These are phyloP conservation scores for Elymnias hypermnestra DNA, from an alignment of 1,140 invertebrate species.

Conservation along the genomic window DNA sequence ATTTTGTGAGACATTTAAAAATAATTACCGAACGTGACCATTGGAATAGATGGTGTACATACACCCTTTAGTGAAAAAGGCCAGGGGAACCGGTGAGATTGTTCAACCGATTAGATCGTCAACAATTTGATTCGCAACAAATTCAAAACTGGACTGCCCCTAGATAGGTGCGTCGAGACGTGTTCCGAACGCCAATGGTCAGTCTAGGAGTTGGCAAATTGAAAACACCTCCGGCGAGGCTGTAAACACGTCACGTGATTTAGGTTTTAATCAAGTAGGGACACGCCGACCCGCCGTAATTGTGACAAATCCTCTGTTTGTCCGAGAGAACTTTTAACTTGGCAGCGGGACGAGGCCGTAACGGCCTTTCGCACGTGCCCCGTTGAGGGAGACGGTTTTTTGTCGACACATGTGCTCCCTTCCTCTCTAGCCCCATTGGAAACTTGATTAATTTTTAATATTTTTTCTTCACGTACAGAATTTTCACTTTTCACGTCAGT, in stretches of 20 bases:
- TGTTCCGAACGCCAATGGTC: slow-evolving; percentile 67
- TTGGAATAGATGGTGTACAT: slow-evolving; percentile 19
- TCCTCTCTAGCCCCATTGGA: slow-evolving; percentile 27
- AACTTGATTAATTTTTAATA: slow-evolving; percentile 75
- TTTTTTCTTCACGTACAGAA: slow-evolving; percentile 74
- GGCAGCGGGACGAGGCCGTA: slow-evolving; percentile 49
- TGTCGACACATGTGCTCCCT: slow-evolving; percentile 68
- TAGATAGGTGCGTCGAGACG: slow-evolving; percentile 61
- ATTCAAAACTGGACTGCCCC: slow-evolving; percentile 63
- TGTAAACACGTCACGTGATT: slow-evolving; percentile 76
- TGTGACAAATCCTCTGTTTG: slow-evolving; percentile 76
- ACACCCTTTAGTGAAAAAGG: slow-evolving; percentile 14
- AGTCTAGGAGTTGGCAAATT: slow-evolving; percentile 64
- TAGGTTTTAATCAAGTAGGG: slow-evolving; percentile 76
- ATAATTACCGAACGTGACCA: slow-evolving; percentile 69
- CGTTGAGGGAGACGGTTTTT: slow-evolving; percentile 58
- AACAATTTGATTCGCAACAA: slow-evolving; percentile 73
- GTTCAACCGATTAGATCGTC: slow-evolving; percentile 58
- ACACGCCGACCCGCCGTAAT: slow-evolving; percentile 66
- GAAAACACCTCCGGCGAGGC: slow-evolving; percentile 71
- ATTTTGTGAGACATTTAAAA: slow-evolving; percentile 46
- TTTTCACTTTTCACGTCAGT: slow-evolving; percentile 67
- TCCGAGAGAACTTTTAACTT: slow-evolving; percentile 73
- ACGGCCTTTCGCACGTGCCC: slow-evolving; percentile 60
- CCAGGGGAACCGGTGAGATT: slow-evolving; percentile 28